Base-by-base conservation (phyloP, 2,888 invertebrate species). In the Synergus umbraculus region DNA sequence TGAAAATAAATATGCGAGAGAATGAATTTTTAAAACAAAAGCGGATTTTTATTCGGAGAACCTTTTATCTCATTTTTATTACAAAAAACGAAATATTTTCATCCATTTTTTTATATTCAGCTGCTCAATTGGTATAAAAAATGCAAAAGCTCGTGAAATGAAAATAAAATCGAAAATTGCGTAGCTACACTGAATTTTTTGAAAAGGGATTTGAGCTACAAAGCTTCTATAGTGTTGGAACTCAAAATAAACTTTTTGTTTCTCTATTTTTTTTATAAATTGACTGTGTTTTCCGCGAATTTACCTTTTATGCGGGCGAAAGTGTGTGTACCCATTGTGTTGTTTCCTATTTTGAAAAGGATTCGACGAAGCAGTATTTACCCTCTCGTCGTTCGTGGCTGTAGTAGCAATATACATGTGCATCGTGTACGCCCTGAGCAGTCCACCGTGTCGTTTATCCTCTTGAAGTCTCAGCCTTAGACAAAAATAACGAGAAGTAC, bases 351-450 rank as follows among this genome's bases (percentile, higher is more conserved):
- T 79, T 81, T 67, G 41, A 77, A 58, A 79, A 89, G 91, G 85
- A 85, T 85, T 86, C 81, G 85, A 88, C 78, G 87, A 87, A 22
- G 88, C 88, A 15, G 79, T 89, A 69, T 91, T 90, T 82, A 88
- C 89, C 18, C 83, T 89, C 76, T 82, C 83, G 65, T 82, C 90
- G 43, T 87, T 90, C 76, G 84, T 86, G 60, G 83, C 84, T 78
- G 89, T 89, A 78, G 82, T 89, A 69, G 82, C 84, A n/a, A 76
- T 89, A 79, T 90, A 88, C 84, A 82, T 84, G 58, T 84, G 79
- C 84, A 85, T 89, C 79, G 88, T 90, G 60, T 89, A 89, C 85
- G 84, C 83, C 67, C 76, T 91, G 80, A 90, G 88, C 82, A 87
- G 86, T 66, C 82, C 88, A 1, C 87, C 87, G 37, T 78, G 76